A percentile compares a stretch with the other conserved stretches of the same genome.
Conservation (phyloP, 2,797 vertebrate species). For the Sebastes matsubarae region DNA sequence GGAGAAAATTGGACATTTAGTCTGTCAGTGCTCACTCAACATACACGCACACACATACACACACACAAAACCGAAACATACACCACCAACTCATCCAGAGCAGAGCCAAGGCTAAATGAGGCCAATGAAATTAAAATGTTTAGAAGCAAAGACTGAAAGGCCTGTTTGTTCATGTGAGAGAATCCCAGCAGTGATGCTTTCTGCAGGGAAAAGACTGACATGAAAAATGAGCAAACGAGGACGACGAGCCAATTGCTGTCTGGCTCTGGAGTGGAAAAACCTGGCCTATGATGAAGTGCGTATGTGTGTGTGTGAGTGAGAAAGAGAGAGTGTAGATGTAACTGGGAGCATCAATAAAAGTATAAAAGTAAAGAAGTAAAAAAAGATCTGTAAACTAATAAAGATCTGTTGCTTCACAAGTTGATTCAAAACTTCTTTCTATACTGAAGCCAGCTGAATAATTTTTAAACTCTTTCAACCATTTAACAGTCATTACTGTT, state of each 20-base stretch:
- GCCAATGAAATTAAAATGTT: constrained; percentile 71
- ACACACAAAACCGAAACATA: constrained; percentile 44
- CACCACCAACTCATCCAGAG: constrained; percentile 44
- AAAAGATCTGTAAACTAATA: neutral
- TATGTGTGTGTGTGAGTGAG: neutral
- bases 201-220: constrained; percentile 67
- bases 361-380: neutral
- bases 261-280: constrained; percentile 66
- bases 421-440: neutral
- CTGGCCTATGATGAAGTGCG: constrained; percentile 47
- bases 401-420: neutral
- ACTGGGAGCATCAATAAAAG: constrained; percentile 11
- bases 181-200: constrained; percentile 66
- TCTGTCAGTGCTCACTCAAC: constrained; percentile 58
- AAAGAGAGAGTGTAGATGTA: neutral
- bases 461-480: neutral
- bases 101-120: constrained; percentile 55
- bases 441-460: neutral
- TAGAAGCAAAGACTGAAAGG: constrained; percentile 65
- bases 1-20: constrained; percentile 54
- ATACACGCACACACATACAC: constrained; percentile 3
- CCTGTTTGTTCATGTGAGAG: constrained; percentile 71
- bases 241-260: constrained; percentile 54
- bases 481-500: neutral
- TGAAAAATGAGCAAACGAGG: constrained; percentile 69